Base-by-base conservation (phyloP, 1,140 invertebrate genomes). In the Apocrypta bakeri region DNA sequence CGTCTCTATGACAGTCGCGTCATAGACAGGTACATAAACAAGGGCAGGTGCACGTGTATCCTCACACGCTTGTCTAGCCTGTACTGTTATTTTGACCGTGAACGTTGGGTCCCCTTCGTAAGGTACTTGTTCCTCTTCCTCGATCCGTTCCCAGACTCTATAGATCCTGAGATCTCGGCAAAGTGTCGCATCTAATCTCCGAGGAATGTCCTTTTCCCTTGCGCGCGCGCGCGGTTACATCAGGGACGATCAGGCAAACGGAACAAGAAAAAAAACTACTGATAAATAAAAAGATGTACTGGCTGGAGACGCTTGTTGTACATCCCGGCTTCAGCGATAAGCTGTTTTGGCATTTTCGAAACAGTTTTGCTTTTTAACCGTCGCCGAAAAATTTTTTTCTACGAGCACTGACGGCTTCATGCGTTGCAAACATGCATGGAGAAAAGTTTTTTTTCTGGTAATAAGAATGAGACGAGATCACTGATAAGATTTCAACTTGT, bases 11-110 rank as follows among this genome's bases (percentile, higher is more conserved):
- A 14, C 75, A 33, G 42, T 85, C 80, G 76, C 73, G 66, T 40
- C 48, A 81, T 79, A n/a, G n/a, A n/a, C n/a, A n/a, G n/a, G n/a
- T n/a, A n/a, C n/a, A 81, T 82, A 81, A 85, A 86, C 85, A 85
- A 87, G 84, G 82, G 84, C 88, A 88, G 87, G 88, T 88, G 87
- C 83, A 71, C 79, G 48, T 21, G 56, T n/a, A n/a, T 48, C 29
- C 25, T 75, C 68, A 21, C 48, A 75, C 42, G 27, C 48, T 37
- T 2, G 27, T 6, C 7, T 9, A 31, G 29, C 14, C 33, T 76
- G 33, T 9, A 21, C 27, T n/a, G n/a, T n/a, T n/a, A n/a, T 63
- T 64, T 21, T n/a, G 48, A 56, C 48, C 29, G 11, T 40, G 12
- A 73, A 8, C 68, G 68, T 12, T 9, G 21, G 12, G 11, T 31